phyloP scores from a whole-genome alignment of 2,113 vertebrate genomes.

The Ploceus nigricollis region DNA sequence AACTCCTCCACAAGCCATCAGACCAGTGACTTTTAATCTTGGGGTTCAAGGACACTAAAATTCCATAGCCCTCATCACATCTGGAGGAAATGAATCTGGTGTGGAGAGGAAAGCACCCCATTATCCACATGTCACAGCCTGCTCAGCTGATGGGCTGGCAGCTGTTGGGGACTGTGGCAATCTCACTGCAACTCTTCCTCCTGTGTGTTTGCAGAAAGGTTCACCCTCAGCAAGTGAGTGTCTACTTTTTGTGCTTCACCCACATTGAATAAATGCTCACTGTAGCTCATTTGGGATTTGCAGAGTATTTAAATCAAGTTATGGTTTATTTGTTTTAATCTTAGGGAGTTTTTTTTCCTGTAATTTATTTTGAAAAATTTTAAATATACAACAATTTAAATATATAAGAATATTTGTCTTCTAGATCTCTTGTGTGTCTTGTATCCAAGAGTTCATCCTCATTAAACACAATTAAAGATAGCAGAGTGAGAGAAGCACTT shows the following conservation, averaged over 20 bases:
- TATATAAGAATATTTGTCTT: not conserved
- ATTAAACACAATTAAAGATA: not conserved
- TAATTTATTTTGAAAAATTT: not conserved
- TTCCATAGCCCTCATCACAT: not conserved
- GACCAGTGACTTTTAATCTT: not conserved
- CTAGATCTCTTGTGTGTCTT: not conserved
- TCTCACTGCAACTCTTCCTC: not conserved
- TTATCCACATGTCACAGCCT: not conserved
- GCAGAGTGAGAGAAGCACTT: not conserved
- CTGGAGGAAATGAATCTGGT: not conserved
- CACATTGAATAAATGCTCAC: not conserved
- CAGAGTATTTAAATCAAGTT: not conserved
- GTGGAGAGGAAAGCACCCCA: not conserved
- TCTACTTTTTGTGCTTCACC: not conserved
- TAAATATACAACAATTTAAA: not conserved
- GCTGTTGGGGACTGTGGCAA: accelerated
- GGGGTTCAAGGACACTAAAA: not conserved
- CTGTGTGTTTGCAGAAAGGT: not conserved
- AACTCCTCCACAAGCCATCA: not conserved
- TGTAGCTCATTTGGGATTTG: not conserved
- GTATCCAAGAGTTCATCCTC: not conserved
- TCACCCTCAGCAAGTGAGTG: no score
- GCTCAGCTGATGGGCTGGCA: not conserved
- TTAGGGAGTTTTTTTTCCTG: not conserved
- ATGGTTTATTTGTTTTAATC: not conserved